phyloP scores from a whole-genome alignment of 2,797 vertebrate genomes.

The Hyperoplus lanceolatus region DNA sequence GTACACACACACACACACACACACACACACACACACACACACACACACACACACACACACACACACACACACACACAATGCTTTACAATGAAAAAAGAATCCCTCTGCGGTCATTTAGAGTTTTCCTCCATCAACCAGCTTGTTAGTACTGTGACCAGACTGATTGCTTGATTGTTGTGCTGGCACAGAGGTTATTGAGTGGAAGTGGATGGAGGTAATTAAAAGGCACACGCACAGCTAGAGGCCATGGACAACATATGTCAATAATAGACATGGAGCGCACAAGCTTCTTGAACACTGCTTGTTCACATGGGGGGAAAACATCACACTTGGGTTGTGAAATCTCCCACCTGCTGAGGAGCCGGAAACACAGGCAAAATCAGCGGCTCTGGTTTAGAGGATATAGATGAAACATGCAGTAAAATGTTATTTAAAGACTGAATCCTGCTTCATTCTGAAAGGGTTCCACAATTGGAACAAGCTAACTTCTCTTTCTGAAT shows the following conservation, averaged over 20 bases:
- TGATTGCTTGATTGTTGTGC: slow-evolving; percentile 29
- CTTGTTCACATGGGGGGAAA: not conserved
- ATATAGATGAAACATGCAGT: not conserved
- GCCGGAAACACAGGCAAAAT: not conserved
- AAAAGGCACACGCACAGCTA: slow-evolving; percentile 60
- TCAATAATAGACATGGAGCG: slow-evolving; percentile 21
- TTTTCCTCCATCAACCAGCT: not conserved
- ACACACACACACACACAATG: not conserved
- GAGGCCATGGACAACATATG: slow-evolving; percentile 54
- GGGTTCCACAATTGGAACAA: not conserved
- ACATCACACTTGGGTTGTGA: not conserved
- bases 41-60: not conserved
- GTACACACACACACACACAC: not conserved
- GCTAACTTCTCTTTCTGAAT: not conserved
- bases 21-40: not conserved
- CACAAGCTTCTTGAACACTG: slow-evolving; percentile 40
- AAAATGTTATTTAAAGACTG: not conserved
- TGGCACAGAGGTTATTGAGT: slow-evolving; percentile 44
- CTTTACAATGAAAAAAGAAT: not conserved
- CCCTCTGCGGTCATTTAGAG: not conserved
- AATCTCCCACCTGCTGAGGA: not conserved
- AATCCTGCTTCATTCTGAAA: not conserved
- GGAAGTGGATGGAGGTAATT: slow-evolving; percentile 57
- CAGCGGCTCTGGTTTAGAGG: not conserved
- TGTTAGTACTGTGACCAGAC: slow-evolving; percentile 13